Evolutionary conservation across 2,888 invertebrate species (phyloP), one percentile per base, ranked within the genome.

Genomic region (Tetropium fuscum): DNA sequence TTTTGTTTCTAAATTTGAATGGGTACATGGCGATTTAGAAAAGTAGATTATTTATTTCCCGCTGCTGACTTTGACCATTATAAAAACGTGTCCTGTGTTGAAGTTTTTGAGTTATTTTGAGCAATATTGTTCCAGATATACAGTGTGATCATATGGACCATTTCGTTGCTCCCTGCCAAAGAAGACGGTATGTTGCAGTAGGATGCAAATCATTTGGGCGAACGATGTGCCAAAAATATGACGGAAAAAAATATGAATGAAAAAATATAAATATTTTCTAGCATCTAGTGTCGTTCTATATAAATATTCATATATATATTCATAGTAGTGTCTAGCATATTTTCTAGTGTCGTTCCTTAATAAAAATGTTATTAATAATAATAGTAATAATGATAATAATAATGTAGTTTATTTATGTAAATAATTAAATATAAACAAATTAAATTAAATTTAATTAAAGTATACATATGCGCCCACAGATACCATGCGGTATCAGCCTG

Each of bases 161-260:
- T 34, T 34, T 34, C 13, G 34, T 34, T 13, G 34, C 13, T 6
- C 13, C 34, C 5, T 34, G 34, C n/a, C 11, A 58, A 53, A 32
- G 65, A 70, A 48, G 66, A 48, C 32, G 66, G 22, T 70, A 66
- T 53, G 68, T 66, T 19, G 64, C 60, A 8, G 59, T 63, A 55
- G 64, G 59, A 5, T 67, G 67, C 45, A 45, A 8, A 8, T 63
- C 60, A 8, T 43, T 19, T 32, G 53, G 19, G n/a, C 22, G 68
- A 32, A 68, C 66, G 8, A 66, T 66, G 64, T 69, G 62, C 49
- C 51, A 32, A 8, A 69, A 70, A 48, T 68, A 68, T 44, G 32
- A 61, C 44, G 61, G n/a, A n/a, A 68, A 18, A 64, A 22, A 22
- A 22, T 20, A 22, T 10, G 20, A n/a, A 1, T 36, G 15, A 36